Conservation (phyloP, 2,113 vertebrate species). For the Rhea pennata region DNA sequence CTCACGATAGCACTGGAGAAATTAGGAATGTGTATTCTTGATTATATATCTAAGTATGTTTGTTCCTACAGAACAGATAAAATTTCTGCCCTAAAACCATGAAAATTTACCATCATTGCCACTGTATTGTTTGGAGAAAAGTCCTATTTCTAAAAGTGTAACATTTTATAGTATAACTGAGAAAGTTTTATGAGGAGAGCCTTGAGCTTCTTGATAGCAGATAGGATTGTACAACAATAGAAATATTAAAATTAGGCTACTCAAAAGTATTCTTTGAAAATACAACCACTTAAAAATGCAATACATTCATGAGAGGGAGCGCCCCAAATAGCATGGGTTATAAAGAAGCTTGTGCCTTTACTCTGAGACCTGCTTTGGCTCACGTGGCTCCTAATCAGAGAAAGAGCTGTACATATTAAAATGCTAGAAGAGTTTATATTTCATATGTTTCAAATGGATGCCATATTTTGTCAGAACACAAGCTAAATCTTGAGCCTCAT, state of each 20-base stretch:
- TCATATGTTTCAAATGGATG: neutral
- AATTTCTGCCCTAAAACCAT: neutral
- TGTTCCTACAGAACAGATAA: neutral
- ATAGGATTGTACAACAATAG: fast-evolving
- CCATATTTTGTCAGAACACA: neutral
- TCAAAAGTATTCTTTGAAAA: fast-evolving
- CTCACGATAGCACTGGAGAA: neutral
- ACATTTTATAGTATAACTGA: neutral
- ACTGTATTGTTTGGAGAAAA: neutral
- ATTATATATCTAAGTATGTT: neutral
- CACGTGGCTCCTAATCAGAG: neutral
- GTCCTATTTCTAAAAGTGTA: neutral
- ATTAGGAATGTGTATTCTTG: neutral
- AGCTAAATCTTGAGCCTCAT: neutral
- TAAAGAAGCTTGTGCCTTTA: neutral
- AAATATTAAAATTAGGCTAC: neutral
- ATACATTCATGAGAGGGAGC: neutral
- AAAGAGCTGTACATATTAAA: neutral
- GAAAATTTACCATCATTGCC: neutral
- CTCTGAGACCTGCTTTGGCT: neutral
- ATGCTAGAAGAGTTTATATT: neutral
- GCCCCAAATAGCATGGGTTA: neutral
- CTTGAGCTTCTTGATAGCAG: neutral
- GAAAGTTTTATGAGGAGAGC: neutral
- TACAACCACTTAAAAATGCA: neutral